phyloP scores from a whole-genome alignment of 2,888 invertebrate genomes.

The Drosophila meridiana region DNA sequence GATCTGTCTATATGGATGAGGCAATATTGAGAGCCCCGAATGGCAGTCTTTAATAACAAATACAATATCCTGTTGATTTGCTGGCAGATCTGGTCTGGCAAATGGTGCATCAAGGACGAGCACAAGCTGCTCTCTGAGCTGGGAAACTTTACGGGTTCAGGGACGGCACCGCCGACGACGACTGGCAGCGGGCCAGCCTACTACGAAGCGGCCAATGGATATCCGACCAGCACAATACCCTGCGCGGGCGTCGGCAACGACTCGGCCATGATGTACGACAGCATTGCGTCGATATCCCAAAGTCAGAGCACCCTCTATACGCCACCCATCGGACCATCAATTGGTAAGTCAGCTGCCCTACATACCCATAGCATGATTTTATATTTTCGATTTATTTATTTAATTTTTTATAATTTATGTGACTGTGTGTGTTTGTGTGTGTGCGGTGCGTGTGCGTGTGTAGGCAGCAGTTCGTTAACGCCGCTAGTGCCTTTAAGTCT shows the following conservation, averaged over 20 bases:
- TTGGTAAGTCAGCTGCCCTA: conserved; percentile 86
- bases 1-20: neutral
- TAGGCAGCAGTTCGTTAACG: conserved; percentile 88
- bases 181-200: conserved; percentile 79
- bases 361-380: too few relatives aligned
- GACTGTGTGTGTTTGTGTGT: neutral
- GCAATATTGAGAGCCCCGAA: too few relatives aligned
- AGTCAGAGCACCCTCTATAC: conserved; percentile 91
- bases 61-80: neutral
- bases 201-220: conserved; percentile 86
- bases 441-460: neutral
- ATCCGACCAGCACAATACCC: conserved; percentile 66
- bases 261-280: conserved; percentile 88
- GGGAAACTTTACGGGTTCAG: conserved; percentile 86
- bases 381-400: neutral
- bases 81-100: conserved; percentile 92
- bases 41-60: neutral
- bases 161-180: conserved; percentile 42
- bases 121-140: conserved; percentile 94
- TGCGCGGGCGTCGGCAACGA: conserved; percentile 83
- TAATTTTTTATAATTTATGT: neutral
- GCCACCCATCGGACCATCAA: conserved; percentile 90
- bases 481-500: conserved; percentile 90
- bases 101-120: conserved; percentile 96
- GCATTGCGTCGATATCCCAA: conserved; percentile 90